These are phyloP conservation scores for Drosophila mojavensis DNA, from an alignment of 1,140 invertebrate species.

Conservation along the genomic window DNA sequence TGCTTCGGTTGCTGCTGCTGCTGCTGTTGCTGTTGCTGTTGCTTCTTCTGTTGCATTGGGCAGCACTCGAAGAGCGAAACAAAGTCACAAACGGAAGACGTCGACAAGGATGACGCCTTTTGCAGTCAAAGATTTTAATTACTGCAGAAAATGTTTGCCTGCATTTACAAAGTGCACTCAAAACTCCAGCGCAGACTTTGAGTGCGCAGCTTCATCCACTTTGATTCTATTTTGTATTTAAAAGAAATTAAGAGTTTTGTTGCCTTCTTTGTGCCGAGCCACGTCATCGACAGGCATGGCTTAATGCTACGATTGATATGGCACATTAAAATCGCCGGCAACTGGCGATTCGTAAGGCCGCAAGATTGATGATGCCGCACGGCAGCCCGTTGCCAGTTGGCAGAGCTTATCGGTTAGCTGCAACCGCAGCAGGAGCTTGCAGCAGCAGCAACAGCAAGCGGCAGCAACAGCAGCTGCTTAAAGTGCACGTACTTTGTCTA, in stretches of 20 bases:
- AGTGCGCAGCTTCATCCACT: slow-evolving; percentile 1
- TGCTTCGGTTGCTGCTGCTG: slow-evolving; percentile 14
- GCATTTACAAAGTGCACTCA: slow-evolving; percentile 50
- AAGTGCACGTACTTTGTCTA: slow-evolving; percentile 76
- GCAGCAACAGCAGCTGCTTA: slow-evolving; percentile 57
- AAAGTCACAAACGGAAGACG: slow-evolving; percentile 54
- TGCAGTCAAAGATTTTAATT: slow-evolving; percentile 77
- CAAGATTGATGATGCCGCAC: slow-evolving; percentile 76
- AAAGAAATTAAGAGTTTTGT: slow-evolving; percentile 74
- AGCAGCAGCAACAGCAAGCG: slow-evolving; percentile 25
- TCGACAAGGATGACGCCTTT: slow-evolving; percentile 57
- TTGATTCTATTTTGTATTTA: slow-evolving; percentile 47
- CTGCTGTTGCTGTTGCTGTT: slow-evolving; percentile 2
- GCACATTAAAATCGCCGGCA: slow-evolving; percentile 72
- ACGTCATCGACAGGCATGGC: slow-evolving; percentile 25
- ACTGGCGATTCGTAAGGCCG: slow-evolving; percentile 55
- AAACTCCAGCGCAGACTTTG: slow-evolving; percentile 12
- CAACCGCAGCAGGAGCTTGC: slow-evolving; percentile 19
- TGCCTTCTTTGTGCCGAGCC: slow-evolving; percentile 14
- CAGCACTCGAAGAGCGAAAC: slow-evolving; percentile 62
- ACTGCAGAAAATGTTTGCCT: slow-evolving; percentile 60
- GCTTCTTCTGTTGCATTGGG: slow-evolving; percentile 37
- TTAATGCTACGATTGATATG: slow-evolving; percentile 75
- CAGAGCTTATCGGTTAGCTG: slow-evolving; percentile 14
- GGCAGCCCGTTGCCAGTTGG: slow-evolving; percentile 31